These are phyloP conservation scores for Steromphala cineraria DNA, from an alignment of 2,888 invertebrate species.

Conservation along the genomic window DNA sequence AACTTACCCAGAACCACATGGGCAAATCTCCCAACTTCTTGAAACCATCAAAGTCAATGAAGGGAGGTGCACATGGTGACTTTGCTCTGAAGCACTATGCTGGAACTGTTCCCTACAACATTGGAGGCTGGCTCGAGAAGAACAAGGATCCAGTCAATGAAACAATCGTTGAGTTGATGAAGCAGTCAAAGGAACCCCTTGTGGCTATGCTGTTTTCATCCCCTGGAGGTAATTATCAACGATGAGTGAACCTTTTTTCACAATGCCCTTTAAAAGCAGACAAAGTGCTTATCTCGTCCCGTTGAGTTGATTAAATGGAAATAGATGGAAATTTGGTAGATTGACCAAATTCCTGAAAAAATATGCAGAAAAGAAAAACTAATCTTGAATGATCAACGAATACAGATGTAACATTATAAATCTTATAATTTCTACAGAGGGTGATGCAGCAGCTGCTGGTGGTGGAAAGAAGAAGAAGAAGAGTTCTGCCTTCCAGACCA, in stretches of 20 bases:
- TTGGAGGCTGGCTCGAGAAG: constrained; percentile 99
- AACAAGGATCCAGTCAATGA: constrained; percentile 99
- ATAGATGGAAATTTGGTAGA: no score
- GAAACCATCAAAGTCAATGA: constrained; percentile 87
- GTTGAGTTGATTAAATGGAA: no score
- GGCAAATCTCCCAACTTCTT: constrained; percentile 83
- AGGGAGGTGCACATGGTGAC: constrained; percentile 92
- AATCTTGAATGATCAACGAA: no score
- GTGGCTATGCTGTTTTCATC: constrained; percentile 62
- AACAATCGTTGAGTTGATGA: constrained; percentile 97
- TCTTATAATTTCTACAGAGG: no score
- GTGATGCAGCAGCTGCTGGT: constrained; percentile 18
- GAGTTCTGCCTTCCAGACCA: constrained; percentile 98
- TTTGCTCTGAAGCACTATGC: constrained; percentile 99
- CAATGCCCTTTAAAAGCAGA: no score
- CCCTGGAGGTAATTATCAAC: constrained; percentile 36
- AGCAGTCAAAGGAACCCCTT: constrained; percentile 80
- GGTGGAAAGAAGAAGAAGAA: constrained; percentile 90
- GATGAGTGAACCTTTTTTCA: no score
- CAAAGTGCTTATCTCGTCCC: no score
- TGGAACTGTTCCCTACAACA: constrained; percentile 98
- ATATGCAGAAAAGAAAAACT: no score
- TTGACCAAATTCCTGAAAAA: no score
- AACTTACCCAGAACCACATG: constrained; percentile 98
- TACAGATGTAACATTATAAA: no score